Base-by-base conservation (phyloP, 2,113 vertebrate species). In the Setophaga kirtlandii region DNA sequence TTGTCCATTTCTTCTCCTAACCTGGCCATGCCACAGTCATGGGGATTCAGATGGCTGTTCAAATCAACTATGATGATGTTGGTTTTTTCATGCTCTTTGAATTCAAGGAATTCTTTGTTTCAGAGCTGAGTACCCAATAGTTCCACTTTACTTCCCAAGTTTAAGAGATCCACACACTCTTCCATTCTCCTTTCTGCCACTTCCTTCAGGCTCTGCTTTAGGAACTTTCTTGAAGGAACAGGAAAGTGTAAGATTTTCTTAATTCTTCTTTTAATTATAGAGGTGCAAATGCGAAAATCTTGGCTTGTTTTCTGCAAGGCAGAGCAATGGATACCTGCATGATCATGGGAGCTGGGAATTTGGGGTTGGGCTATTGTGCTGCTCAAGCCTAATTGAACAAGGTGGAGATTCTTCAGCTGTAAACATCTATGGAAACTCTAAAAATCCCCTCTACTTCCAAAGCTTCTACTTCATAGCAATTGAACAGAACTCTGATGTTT, bases 11-110 rank as follows among this genome's bases (percentile, higher is more conserved):
- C 10, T 70, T 9, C 5, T 69, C 10, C 17, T 11, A 46, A 21
- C 46, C 16, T 4, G 2, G 12, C 15, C 15, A 9, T 13, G 28
- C 2, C 12, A 15, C 5, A 21, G 11, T 5, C 11, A 28, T 10
- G 19, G 47, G 25, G 22, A 33, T 77, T 75, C 44, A 44, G 23
- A 15, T 5, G 3, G 21, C 16, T 87, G 22, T 11, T 15, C 8
- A 62, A 39, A 31, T 19, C n/a, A 59, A 6, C 15, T 19, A 2
- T 0, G 4, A n/a, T 25, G 5, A 2, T 73, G 2, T 15, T 68
- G 18, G 1, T 0, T 81, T 78, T 75, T 10, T 7, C 19, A 22
- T 31, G 22, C 3, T 19, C 4, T 52, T 83, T 75, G 2, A 9
- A 9, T 80, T 74, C 10, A 27, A 80, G 12, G 3, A 14, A 69